A percentile compares a stretch with the other conserved stretches of the same genome.
Conservation (phyloP, 2,888 invertebrate species). For the Baccha elongata region DNA sequence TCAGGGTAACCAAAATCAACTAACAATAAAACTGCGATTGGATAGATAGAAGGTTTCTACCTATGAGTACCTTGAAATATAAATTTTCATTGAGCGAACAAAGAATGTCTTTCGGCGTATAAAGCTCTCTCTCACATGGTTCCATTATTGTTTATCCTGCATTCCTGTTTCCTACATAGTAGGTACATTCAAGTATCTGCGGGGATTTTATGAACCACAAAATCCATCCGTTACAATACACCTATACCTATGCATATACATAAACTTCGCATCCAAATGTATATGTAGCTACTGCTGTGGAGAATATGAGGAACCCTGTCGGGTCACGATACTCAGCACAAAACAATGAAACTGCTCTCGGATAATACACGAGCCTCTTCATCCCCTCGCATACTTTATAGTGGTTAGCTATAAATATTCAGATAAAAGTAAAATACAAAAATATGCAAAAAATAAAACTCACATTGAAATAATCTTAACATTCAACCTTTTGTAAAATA, state of each 20-base stretch:
- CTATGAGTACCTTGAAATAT: background rate
- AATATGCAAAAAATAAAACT: slow-evolving; percentile 33
- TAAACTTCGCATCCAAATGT: slow-evolving; percentile 21
- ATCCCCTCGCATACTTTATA: background rate
- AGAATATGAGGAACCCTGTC: slow-evolving; percentile 18
- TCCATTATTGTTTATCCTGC: slow-evolving; percentile 64
- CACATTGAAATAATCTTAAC: slow-evolving; percentile 67
- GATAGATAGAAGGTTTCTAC: no score
- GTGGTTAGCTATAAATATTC: slow-evolving; percentile 53
- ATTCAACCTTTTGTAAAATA: slow-evolving; percentile 60
- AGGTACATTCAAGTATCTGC: slow-evolving; percentile 50
- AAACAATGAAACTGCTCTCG: slow-evolving; percentile 32
- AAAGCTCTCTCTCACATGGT: background rate
- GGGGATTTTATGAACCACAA: slow-evolving; percentile 39
- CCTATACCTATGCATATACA: no score
- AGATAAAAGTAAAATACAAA: slow-evolving; percentile 45
- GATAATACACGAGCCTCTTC: background rate
- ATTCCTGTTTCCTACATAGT: slow-evolving; percentile 34
- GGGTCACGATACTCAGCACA: background rate
- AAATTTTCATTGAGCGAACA: slow-evolving; percentile 5
- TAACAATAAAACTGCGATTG: slow-evolving; percentile 19
- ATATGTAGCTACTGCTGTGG: background rate
- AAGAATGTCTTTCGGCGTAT: background rate
- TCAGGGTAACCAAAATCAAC: no score
- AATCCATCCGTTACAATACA: slow-evolving; percentile 30